Conservation (phyloP, 2,113 vertebrate genomes). For the Coptodon rendalli region DNA sequence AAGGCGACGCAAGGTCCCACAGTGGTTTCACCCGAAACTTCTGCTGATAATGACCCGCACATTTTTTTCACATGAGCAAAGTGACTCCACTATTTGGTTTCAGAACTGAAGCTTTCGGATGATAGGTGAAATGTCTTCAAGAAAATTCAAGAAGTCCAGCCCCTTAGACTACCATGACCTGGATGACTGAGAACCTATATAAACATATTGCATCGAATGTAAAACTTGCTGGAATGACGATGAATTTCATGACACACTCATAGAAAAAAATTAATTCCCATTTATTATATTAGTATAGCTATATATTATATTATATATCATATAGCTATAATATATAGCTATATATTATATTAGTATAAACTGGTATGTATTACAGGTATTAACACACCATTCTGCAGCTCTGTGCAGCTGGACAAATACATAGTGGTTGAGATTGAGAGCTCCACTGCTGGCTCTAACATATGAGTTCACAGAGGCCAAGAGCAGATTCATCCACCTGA, state of each 20-base stretch:
- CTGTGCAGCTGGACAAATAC: neutral
- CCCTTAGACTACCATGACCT: neutral
- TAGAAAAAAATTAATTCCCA: neutral
- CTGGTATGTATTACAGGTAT: neutral
- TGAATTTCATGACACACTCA: neutral
- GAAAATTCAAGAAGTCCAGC: neutral
- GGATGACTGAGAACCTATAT: neutral
- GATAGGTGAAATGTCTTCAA: neutral
- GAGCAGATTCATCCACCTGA: neutral
- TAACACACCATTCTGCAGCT: neutral
- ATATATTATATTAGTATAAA: no score
- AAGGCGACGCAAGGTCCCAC: neutral
- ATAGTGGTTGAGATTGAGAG: neutral
- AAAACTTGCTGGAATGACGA: neutral
- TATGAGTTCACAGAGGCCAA: neutral
- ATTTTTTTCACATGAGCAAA: neutral
- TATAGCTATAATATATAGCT: no score
- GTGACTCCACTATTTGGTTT: neutral
- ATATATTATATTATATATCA: no score
- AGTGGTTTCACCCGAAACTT: neutral
- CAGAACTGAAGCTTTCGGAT: neutral
- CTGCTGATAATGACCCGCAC: neutral
- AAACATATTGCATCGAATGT: neutral
- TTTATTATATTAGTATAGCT: neutral
- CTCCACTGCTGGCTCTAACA: neutral